Base-by-base conservation (phyloP, 1,140 invertebrate genomes). In the Cydia pomonella region DNA sequence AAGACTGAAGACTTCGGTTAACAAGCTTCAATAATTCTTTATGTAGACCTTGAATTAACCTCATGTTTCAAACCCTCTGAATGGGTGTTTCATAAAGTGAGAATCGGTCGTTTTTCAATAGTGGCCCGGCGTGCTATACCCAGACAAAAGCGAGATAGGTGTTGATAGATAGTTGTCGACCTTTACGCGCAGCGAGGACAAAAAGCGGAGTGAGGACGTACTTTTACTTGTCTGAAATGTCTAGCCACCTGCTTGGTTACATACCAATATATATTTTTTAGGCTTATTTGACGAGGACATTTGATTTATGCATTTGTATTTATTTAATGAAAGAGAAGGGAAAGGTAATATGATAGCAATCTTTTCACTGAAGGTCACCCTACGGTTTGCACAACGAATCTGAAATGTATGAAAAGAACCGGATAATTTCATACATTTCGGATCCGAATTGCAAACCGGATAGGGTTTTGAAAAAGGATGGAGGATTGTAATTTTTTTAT, bases 161-260 rank as follows among this genome's bases (percentile, higher is more conserved):
- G 89, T 88, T 75, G 86, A 82, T 69, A 69, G 64, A 69, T 91
- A 88, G 89, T 91, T 88, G 89, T 88, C 76, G 86, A 82, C 89
- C 89, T 91, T 86, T 85, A 82, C 84, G 81, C 81, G 33, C 21
- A 78, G 69, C 86, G 86, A 89, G 89, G 89, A 85, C 86, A 79
- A 76, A 74, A 78, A 77, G 79, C 80, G 75, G 81, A 59, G 66
- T 79, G 80, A 86, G 81, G 80, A 84, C 79, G 78, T 53, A 84
- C 80, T 84, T 84, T 83, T 85, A 82, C 53, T 73, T 41, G n/a
- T 38, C 72, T 74, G 29, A 41, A 69, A 33, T 66, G 64, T 18
- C 64, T 29, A 33, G 29, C 29, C 64, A 69, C 64, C 64, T 69
- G 64, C 29, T 69, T 69, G 21, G 29, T 38, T 33, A n/a, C n/a